These are phyloP conservation scores for Nipponacmea schrenckii DNA, from an alignment of 2,888 invertebrate genomes.

Conservation along the genomic window DNA sequence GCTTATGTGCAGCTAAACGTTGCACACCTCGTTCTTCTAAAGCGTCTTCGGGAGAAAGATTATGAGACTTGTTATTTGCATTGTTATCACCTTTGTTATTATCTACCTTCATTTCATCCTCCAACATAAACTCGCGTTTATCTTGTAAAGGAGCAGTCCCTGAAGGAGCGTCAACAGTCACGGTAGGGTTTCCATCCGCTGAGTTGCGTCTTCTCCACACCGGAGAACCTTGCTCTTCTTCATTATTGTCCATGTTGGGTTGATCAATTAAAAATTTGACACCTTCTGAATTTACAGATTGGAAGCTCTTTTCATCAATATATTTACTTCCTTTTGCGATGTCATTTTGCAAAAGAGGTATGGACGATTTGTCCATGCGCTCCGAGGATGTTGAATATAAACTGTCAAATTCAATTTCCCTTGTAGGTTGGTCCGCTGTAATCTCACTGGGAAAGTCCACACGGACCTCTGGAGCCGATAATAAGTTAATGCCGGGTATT, in stretches of 20 bases:
- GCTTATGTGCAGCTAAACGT: constrained; percentile 12
- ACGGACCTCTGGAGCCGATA: constrained; percentile 17
- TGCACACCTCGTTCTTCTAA: constrained; percentile 18
- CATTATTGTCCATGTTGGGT: constrained; percentile 19
- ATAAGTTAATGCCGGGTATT: constrained; percentile 6
- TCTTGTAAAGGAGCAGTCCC: neutral
- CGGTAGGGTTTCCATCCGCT: neutral
- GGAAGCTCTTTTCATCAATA: constrained; percentile 64
- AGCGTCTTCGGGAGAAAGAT: constrained; percentile 5
- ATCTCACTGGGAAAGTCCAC: constrained; percentile 23
- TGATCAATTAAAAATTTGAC: constrained; percentile 41
- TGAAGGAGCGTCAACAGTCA: neutral
- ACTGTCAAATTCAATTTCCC: constrained; percentile 21
- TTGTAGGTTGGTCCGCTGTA: neutral
- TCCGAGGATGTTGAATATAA: constrained; percentile 23
- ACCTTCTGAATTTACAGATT: constrained; percentile 54
- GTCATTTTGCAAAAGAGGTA: constrained; percentile 44
- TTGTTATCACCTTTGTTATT: neutral
- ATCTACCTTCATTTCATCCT: neutral
- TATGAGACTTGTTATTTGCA: neutral
- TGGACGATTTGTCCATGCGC: constrained; percentile 26
- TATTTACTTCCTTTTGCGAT: constrained; percentile 55
- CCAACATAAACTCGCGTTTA: constrained; percentile 3
- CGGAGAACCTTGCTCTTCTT: constrained; percentile 27
- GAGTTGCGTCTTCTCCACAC: constrained; percentile 36